phyloP scores from a whole-genome alignment of 2,797 vertebrate genomes.

The Muraenolepis orangiensis region DNA sequence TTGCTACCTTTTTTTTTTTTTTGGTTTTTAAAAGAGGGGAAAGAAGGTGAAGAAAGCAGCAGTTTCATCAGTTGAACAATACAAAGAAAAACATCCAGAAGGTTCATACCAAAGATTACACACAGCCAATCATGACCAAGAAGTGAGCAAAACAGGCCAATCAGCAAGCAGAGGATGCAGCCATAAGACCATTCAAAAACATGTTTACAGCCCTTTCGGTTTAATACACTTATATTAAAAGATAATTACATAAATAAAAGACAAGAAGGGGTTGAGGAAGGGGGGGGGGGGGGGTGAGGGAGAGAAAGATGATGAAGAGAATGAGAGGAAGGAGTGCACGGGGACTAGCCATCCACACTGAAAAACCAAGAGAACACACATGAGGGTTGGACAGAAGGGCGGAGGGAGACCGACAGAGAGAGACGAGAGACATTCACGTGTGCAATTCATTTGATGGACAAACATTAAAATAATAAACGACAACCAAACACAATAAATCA shows the following conservation, averaged over 20 bases:
- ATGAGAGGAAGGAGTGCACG: constrained; percentile 46
- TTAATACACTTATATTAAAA: constrained; percentile 66
- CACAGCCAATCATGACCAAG: constrained; percentile 74
- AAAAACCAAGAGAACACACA: constrained; percentile 67
- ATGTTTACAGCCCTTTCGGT: constrained; percentile 70
- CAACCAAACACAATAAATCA: constrained; percentile 17
- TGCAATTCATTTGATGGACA: constrained; percentile 57
- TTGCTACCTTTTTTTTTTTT: constrained; percentile 69
- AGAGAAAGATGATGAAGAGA: constrained; percentile 31
- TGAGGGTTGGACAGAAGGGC: constrained; percentile 31
- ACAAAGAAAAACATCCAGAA: constrained; percentile 65
- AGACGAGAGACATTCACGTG: constrained; percentile 56
- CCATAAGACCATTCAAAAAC: constrained; percentile 73
- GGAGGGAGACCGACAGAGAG: constrained; percentile 21
- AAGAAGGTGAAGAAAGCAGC: constrained; percentile 71
- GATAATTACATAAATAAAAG: constrained; percentile 9
- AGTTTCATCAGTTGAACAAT: constrained; percentile 71
- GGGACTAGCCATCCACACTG: constrained; percentile 74
- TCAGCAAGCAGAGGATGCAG: constrained; percentile 81
- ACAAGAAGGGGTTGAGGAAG: neutral
- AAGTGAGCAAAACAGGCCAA: constrained; percentile 76
- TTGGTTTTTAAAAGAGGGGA: constrained; percentile 42
- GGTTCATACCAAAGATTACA: constrained; percentile 70
- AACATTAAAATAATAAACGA: constrained; percentile 22
- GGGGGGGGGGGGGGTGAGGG: constrained; percentile 25